Conservation (phyloP, 2,797 vertebrate species). For the Gymnodraco acuticeps region DNA sequence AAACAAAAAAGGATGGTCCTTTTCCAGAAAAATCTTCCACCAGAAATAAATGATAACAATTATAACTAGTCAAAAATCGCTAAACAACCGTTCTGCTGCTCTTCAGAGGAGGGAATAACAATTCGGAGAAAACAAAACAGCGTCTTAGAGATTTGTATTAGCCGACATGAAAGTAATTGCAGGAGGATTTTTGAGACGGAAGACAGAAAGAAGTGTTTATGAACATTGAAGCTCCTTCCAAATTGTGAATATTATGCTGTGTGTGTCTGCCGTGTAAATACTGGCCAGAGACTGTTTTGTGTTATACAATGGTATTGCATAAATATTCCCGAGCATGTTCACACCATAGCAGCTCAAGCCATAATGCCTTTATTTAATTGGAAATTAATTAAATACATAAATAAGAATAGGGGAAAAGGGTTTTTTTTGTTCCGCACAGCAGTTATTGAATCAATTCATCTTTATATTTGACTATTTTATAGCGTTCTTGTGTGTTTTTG, state of each 20-base stretch:
- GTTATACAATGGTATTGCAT: constrained; percentile 71
- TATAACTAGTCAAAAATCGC: constrained; percentile 69
- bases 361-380: constrained; percentile 75
- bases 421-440: constrained; percentile 41
- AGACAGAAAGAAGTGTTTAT: constrained; percentile 61
- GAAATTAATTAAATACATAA: constrained; percentile 79
- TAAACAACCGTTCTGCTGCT: constrained; percentile 60
- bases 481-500: constrained; percentile 22
- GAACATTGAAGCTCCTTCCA: constrained; percentile 73
- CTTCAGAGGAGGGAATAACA: constrained; percentile 66
- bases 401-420: constrained; percentile 56
- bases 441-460: constrained; percentile 64
- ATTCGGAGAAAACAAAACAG: constrained; percentile 63
- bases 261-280: constrained; percentile 75
- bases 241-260: constrained; percentile 70
- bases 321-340: constrained; percentile 72
- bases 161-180: constrained; percentile 72
- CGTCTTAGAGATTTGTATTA: constrained; percentile 76
- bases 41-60: constrained; percentile 83
- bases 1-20: constrained; percentile 81
- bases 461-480: constrained; percentile 44
- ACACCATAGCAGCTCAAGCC: constrained; percentile 68
- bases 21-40: constrained; percentile 81
- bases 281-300: constrained; percentile 76
- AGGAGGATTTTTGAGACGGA: constrained; percentile 64